phyloP scores from a whole-genome alignment of 2,113 vertebrate species.

The Hirundichthys speculiger region DNA sequence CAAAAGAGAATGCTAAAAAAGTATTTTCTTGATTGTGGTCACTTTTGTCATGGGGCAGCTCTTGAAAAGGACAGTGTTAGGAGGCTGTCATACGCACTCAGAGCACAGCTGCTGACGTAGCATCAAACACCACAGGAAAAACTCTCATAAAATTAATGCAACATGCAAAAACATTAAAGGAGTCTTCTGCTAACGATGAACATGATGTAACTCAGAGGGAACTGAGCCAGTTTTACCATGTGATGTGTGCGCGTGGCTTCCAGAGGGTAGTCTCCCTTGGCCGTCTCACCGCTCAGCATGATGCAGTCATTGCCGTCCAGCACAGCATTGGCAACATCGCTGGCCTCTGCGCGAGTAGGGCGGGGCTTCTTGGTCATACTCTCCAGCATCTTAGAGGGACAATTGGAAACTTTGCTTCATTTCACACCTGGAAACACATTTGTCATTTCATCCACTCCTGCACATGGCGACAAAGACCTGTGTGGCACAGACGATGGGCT shows the following conservation, averaged over 20 bases:
- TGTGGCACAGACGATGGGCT: slow-evolving; percentile 95
- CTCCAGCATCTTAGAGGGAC: slow-evolving; percentile 86
- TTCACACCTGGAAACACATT: not conserved
- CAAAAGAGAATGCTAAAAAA: too few relatives aligned
- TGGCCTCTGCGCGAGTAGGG: slow-evolving; percentile 94
- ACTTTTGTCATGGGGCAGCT: too few relatives aligned
- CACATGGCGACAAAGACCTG: slow-evolving; percentile 80
- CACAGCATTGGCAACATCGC: slow-evolving; percentile 94
- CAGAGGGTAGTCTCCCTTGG: slow-evolving; percentile 97
- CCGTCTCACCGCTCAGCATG: slow-evolving; percentile 97
- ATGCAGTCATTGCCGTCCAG: slow-evolving; percentile 97
- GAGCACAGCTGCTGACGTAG: not conserved
- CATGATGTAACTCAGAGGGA: not conserved
- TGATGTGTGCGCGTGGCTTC: slow-evolving; percentile 96
- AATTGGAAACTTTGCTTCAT: not conserved
- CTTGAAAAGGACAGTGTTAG: too few relatives aligned
- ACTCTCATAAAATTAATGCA: not conserved
- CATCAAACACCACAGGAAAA: not conserved
- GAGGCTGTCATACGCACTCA: too few relatives aligned
- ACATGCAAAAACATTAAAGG: slow-evolving; percentile 3
- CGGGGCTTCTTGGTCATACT: slow-evolving; percentile 99
- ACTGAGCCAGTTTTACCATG: slow-evolving; percentile 74
- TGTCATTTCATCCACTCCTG: not conserved
- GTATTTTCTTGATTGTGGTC: too few relatives aligned
- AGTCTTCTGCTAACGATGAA: not conserved